A percentile compares a stretch with the other conserved stretches of the same genome.
Conservation (phyloP, 2,797 vertebrate genomes). For the Hyperoplus immaculatus region DNA sequence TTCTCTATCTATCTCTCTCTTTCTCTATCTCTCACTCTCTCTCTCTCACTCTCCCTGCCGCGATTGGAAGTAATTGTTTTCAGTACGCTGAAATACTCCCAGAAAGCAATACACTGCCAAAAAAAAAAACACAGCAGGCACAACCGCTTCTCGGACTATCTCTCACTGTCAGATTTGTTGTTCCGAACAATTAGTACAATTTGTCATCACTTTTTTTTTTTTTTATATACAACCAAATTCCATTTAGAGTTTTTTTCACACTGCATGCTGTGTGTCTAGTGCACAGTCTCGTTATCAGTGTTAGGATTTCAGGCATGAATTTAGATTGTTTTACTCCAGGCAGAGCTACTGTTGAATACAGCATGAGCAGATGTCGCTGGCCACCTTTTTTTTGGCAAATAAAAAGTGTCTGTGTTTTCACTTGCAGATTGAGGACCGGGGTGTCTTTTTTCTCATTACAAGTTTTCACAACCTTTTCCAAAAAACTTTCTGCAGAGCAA, state of each 20-base stretch:
- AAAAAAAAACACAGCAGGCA: constrained; percentile 39
- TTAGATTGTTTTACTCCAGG: constrained; percentile 11
- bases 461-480: constrained; percentile 1
- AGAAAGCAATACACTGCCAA: constrained; percentile 50
- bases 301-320: constrained; percentile 2
- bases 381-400: neutral
- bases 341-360: constrained; percentile 1
- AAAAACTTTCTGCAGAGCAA: neutral
- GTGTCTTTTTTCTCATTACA: constrained; percentile 19
- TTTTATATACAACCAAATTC: neutral
- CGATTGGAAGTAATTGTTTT: constrained; percentile 68
- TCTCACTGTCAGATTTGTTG: constrained; percentile 41
- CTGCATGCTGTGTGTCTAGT: neutral
- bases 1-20: too few species aligned
- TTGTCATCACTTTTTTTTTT: constrained; percentile 4
- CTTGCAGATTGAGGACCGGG: constrained; percentile 12
- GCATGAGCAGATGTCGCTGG: constrained; percentile 27
- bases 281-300: constrained; percentile 10
- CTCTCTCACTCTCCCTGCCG: constrained; percentile 33
- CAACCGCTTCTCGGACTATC: constrained; percentile 8
- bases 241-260: constrained; percentile 1
- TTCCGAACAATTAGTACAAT: constrained; percentile 38
- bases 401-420: neutral
- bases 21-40: too few species aligned
- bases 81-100: constrained; percentile 47